Evolutionary conservation across 2,888 invertebrate species (phyloP).

Genomic region (Acrobasis repandana): DNA sequence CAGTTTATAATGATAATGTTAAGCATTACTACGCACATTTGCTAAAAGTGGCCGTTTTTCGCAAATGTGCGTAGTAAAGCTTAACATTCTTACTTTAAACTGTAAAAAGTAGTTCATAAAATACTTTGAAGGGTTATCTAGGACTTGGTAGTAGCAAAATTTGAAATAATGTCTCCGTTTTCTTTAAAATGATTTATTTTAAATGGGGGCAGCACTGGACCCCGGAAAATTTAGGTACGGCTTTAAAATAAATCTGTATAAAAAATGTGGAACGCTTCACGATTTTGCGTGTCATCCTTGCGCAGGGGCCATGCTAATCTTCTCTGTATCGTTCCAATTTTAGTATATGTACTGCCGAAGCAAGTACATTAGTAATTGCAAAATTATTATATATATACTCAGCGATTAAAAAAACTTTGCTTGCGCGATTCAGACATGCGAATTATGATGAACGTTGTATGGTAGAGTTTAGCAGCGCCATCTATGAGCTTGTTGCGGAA

Average conservation of each 20-base stretch:
- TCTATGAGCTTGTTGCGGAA: background rate
- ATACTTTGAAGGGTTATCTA: no score
- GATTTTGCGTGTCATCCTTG: conserved; percentile 2
- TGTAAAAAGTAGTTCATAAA: no score
- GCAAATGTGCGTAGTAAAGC: no score
- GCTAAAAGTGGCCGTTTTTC: no score
- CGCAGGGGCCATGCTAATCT: conserved; percentile 2
- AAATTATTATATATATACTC: background rate
- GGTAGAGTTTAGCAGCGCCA: background rate
- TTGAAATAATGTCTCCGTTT: no score
- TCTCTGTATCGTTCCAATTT: conserved; percentile 2
- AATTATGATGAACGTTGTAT: background rate
- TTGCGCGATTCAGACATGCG: background rate
- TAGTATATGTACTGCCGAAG: conserved; percentile 2
- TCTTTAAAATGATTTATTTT: no score
- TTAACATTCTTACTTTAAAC: no score
- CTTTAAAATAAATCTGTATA: background rate
- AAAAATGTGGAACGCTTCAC: conserved; percentile 2
- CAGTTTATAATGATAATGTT: no score
- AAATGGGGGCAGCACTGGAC: no score
- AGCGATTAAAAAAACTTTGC: background rate
- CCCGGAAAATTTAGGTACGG: no score
- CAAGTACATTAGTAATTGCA: background rate
- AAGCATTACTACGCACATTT: no score
- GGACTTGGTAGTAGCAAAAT: no score